phyloP scores from a whole-genome alignment of 1,140 invertebrate genomes.

The Ooceraea biroi region DNA sequence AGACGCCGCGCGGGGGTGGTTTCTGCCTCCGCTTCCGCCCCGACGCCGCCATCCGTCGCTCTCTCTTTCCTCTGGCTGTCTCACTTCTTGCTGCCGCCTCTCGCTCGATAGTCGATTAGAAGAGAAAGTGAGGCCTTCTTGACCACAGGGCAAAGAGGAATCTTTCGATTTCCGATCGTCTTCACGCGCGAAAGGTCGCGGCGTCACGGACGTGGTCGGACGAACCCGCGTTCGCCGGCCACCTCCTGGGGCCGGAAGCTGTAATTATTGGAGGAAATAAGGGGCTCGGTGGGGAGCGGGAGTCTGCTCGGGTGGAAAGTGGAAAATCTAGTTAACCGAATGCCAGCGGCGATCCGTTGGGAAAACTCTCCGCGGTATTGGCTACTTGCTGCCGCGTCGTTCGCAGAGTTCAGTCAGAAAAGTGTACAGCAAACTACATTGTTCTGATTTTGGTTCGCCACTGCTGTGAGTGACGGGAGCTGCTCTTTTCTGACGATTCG shows the following conservation, averaged over 20 bases:
- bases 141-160: constrained; percentile 53
- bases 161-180: constrained; percentile 68
- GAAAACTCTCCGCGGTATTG: constrained; percentile 22
- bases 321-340: constrained; percentile 58
- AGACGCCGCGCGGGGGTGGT: constrained; percentile 41
- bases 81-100: neutral
- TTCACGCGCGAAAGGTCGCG: constrained; percentile 38
- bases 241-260: constrained; percentile 41
- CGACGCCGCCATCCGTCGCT: constrained; percentile 3
- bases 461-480: neutral
- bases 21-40: constrained; percentile 14
- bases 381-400: neutral
- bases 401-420: constrained; percentile 18
- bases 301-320: constrained; percentile 62
- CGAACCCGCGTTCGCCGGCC: constrained; percentile 20
- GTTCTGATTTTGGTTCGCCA: constrained; percentile 23
- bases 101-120: constrained; percentile 57
- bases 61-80: neutral
- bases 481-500: neutral
- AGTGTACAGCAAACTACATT: constrained; percentile 26
- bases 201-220: neutral
- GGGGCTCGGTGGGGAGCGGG: constrained; percentile 34
- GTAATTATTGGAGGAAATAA: constrained; percentile 60
- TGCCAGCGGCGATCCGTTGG: constrained; percentile 41
- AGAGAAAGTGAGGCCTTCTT: constrained; percentile 66